Base-by-base conservation (phyloP, 2,797 vertebrate species). In the Cryptoblepharus egeriae region DNA sequence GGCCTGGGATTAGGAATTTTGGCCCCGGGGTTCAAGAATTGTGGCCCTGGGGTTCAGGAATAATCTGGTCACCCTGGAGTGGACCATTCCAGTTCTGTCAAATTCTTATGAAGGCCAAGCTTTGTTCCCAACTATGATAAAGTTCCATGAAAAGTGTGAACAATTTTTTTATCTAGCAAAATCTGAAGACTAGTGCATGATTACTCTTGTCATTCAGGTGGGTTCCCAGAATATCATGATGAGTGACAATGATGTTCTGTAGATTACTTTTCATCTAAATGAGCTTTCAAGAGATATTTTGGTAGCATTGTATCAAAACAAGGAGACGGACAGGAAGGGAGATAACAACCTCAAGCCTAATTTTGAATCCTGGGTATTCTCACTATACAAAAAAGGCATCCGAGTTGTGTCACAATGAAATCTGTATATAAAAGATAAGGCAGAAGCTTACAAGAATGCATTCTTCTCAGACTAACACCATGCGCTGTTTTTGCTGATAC, bases 271-370 rank as follows among this genome's bases (percentile, higher is more conserved):
- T 83, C 45, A 79, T 77, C 9, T 76, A 88, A 90, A 76, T 71
- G 76, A 58, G 63, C 3, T 77, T 82, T 86, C 10, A 88, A 83
- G 13, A 79, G 1, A 64, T 79, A 75, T 35, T 82, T 87, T 80
- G 26, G 37, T 65, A n/a, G 1, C 8, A 68, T 52, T 16, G 1
- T 42, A 0, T 12, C 75, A 1, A 63, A 75, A 68, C 16, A 75
- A 88, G 79, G 79, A 74, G 68, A 77, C 52, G 57, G 2, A 3
- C 39, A 26, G 81, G 89, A 72, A 2, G 4, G 9, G 9, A 55
- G 7, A 79, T 73, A 85, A 65, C 15, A 57, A 58, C 49, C 55
- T 3, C 60, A 58, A 35, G 7, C 37, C 2, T 69, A 76, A 64
- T 71, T 72, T n/a, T 71, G 60, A 67, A 68, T 52, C 49, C 42